A percentile compares a stretch with the other conserved stretches of the same genome.
Conservation (phyloP, 2,888 invertebrate species). For the Pemphredon lugubris region DNA sequence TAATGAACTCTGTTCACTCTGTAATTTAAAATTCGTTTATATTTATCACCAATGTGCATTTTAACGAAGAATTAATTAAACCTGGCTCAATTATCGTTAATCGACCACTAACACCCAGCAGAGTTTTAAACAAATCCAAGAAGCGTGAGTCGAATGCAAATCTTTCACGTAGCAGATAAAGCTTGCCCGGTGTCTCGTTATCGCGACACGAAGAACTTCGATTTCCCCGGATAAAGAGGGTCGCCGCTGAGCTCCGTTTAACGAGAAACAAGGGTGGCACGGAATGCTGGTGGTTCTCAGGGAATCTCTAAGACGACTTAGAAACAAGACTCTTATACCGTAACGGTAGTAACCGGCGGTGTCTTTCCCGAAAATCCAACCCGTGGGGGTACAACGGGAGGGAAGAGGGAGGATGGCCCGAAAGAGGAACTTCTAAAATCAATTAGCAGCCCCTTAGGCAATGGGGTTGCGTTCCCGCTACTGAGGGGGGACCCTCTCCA, state of each 20-base stretch:
- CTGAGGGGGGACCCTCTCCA: conserved; percentile 57
- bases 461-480: conserved; percentile 64
- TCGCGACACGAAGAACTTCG: conserved; percentile 31
- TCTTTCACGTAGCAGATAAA: not conserved
- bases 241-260: conserved; percentile 58
- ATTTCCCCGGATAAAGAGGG: conserved; percentile 37
- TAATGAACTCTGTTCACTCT: no score
- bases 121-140: no score
- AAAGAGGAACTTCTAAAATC: conserved; percentile 78
- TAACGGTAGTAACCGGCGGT: conserved; percentile 37
- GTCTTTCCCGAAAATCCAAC: conserved; percentile 48
- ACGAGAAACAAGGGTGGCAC: conserved; percentile 57
- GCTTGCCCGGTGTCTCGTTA: conserved; percentile 33
- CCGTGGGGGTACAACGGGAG: conserved; percentile 22
- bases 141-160: not conserved
- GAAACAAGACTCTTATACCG: conserved; percentile 48
- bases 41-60: no score
- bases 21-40: no score
- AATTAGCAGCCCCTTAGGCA: conserved; percentile 79
- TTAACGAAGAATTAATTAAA: no score
- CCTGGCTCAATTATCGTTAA: no score
- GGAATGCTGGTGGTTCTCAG: conserved; percentile 56
- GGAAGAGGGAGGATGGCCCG: conserved; percentile 44
- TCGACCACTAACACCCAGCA: no score
- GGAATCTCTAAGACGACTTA: conserved; percentile 67